phyloP scores from a whole-genome alignment of 2,888 invertebrate species.

The Mimas tiliae region DNA sequence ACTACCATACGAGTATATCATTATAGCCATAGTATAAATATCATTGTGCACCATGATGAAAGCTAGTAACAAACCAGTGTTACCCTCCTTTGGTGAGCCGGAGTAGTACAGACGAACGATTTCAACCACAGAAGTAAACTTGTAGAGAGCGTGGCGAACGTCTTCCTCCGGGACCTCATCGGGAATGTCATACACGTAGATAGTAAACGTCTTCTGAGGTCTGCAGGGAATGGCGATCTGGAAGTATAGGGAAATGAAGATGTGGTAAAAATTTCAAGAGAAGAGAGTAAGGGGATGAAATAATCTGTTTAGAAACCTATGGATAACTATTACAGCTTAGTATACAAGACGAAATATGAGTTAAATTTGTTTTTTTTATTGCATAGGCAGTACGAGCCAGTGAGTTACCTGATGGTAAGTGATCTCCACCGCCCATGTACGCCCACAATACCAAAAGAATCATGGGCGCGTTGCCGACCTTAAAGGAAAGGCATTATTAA shows the following conservation, averaged over 20 bases:
- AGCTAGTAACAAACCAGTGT: slow-evolving; percentile 50
- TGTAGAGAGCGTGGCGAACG: slow-evolving; percentile 91
- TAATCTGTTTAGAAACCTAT: neutral
- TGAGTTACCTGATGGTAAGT: too few species aligned
- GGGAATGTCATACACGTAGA: slow-evolving; percentile 92
- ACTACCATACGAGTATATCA: too few species aligned
- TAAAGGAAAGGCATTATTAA: too few species aligned
- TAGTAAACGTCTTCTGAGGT: slow-evolving; percentile 94
- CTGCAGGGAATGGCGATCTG: slow-evolving; percentile 93
- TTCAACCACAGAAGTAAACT: slow-evolving; percentile 92
- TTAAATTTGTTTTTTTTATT: too few species aligned
- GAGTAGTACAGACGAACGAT: slow-evolving; percentile 87
- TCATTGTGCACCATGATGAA: neutral
- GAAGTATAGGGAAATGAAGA: slow-evolving; percentile 25
- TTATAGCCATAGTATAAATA: too few species aligned
- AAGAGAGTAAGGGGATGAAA: slow-evolving; percentile 27
- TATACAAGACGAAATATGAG: too few species aligned
- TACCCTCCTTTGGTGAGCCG: slow-evolving; percentile 73
- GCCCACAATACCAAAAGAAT: too few species aligned
- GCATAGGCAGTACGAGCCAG: too few species aligned
- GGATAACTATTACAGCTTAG: too few species aligned
- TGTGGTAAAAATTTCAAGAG: slow-evolving; percentile 23
- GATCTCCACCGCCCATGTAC: too few species aligned
- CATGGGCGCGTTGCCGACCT: too few species aligned
- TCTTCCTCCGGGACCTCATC: slow-evolving; percentile 94